phyloP scores from a whole-genome alignment of 2,797 vertebrate species.

The Scyliorhinus canicula region DNA sequence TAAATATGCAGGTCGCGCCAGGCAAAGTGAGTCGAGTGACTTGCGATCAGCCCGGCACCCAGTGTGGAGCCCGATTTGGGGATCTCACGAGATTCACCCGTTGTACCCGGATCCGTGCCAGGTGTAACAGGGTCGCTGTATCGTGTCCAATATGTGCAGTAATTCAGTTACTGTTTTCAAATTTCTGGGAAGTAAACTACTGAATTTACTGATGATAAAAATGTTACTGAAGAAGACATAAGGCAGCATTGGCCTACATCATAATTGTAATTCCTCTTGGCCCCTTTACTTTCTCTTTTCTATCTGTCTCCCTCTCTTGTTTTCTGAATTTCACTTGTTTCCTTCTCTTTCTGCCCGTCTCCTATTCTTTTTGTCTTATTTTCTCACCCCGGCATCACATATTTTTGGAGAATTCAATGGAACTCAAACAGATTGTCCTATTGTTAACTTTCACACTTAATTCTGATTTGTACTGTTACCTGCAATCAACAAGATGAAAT shows the following conservation, averaged over 20 bases:
- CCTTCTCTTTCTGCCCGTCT: not conserved
- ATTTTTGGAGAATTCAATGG: not conserved
- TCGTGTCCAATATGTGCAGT: not conserved
- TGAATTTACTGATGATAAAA: constrained; percentile 23
- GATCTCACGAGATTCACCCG: too few relatives aligned
- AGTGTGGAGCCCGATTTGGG: too few relatives aligned
- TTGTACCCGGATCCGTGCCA: too few relatives aligned
- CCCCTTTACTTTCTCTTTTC: not conserved
- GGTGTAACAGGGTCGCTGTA: too few relatives aligned
- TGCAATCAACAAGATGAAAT: constrained; percentile 28
- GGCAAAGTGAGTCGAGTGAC: too few relatives aligned
- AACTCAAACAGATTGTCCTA: constrained; percentile 7
- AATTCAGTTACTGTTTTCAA: not conserved
- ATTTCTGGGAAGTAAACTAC: not conserved
- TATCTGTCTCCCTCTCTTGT: not conserved
- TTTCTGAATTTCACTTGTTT: not conserved
- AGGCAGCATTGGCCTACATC: not conserved
- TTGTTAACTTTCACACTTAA: not conserved
- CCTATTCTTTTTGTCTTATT: not conserved
- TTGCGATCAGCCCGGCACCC: too few relatives aligned
- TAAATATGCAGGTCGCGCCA: too few relatives aligned
- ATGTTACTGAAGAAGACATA: not conserved
- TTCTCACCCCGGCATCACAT: not conserved
- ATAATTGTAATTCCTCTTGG: not conserved
- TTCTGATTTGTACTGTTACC: constrained; percentile 28